Conservation (phyloP, 2,113 vertebrate species). For the Hiodon tergisus region DNA sequence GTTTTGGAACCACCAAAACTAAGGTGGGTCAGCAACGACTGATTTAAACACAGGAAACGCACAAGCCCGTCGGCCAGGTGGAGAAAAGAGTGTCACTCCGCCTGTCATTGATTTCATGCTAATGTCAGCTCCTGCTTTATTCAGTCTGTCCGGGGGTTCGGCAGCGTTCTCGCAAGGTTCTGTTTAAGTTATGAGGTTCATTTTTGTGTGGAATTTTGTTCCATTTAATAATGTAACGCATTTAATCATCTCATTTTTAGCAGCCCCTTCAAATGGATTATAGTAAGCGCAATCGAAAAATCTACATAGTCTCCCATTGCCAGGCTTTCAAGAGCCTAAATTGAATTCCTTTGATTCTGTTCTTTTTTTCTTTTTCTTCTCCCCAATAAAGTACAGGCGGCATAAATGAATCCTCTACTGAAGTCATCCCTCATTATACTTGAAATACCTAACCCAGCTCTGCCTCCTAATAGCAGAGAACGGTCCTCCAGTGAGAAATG, state of each 20-base stretch:
- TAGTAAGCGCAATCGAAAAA: constrained; percentile 39
- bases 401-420: constrained; percentile 50
- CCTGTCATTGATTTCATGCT: constrained; percentile 26
- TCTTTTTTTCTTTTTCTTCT: neutral
- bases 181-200: constrained; percentile 23
- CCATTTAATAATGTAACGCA: constrained; percentile 46
- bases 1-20: neutral
- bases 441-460: constrained; percentile 41
- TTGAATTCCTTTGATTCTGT: constrained; percentile 51
- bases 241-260: constrained; percentile 48
- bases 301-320: constrained; percentile 37
- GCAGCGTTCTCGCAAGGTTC: neutral
- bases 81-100: neutral
- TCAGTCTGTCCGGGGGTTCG: neutral
- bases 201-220: constrained; percentile 39
- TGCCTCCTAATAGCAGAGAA: constrained; percentile 2
- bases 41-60: constrained; percentile 1
- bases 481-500: constrained; percentile 12
- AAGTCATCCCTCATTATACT: constrained; percentile 51
- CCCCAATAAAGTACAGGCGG: constrained; percentile 35
- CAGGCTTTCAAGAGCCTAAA: constrained; percentile 49
- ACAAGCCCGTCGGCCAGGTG: neutral
- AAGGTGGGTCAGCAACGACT: neutral
- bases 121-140: constrained; percentile 23
- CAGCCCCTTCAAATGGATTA: constrained; percentile 34